A percentile compares a stretch with the other conserved stretches of the same genome.
Evolutionary conservation across 2,888 invertebrate species (phyloP).

Genomic region (Marronus borbonicus): DNA sequence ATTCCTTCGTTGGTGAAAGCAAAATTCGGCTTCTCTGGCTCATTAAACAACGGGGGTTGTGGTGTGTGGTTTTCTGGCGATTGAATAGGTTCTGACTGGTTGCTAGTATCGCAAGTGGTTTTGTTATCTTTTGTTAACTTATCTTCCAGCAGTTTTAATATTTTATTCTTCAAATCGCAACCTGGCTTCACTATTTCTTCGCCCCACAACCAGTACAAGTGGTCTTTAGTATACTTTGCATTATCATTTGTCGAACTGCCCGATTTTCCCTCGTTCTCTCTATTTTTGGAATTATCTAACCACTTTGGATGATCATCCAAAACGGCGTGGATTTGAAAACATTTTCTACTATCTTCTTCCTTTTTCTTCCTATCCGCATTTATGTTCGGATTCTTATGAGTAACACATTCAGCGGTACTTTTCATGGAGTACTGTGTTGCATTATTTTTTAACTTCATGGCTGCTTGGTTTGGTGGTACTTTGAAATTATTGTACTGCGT

Average conservation of each 20-base stretch:
- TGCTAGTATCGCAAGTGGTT: background rate
- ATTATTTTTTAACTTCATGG: constrained; percentile 46
- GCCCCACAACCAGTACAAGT: constrained; percentile 64
- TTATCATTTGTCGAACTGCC: background rate
- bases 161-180: constrained; percentile 65
- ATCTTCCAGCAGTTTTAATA: constrained; percentile 62
- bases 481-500: constrained; percentile 48
- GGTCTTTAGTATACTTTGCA: constrained; percentile 39
- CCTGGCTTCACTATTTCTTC: constrained; percentile 66
- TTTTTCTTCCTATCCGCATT: constrained; percentile 16
- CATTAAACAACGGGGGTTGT: background rate
- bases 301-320: constrained; percentile 28
- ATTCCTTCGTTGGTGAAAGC: constrained; percentile 28
- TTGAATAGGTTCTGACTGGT: too few species aligned
- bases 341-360: background rate
- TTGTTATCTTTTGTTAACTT: constrained; percentile 54
- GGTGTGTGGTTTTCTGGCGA: too few species aligned
- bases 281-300: constrained; percentile 13
- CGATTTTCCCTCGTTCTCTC: background rate
- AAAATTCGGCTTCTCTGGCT: background rate
- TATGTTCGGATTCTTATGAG: background rate
- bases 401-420: background rate
- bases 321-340: constrained; percentile 46
- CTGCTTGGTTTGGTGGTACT: background rate
- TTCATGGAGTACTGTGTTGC: constrained; percentile 52